Conservation (phyloP, 2,797 vertebrate species). For the Brotula barbata region DNA sequence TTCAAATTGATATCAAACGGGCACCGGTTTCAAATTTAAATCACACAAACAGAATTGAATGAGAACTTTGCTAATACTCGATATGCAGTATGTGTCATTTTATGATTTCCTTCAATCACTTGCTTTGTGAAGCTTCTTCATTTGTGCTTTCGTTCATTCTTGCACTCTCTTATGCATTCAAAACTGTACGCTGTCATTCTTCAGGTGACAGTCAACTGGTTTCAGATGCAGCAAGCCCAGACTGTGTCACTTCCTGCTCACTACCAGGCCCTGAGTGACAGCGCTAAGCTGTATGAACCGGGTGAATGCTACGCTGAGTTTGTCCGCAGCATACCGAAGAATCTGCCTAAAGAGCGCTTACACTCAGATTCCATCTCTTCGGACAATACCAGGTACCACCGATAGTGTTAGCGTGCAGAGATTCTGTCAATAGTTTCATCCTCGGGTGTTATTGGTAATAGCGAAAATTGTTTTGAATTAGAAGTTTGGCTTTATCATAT, state of each 20-base stretch:
- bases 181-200: background rate
- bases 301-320: conserved; percentile 92
- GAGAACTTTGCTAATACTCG: too few relatives aligned
- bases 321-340: conserved; percentile 85
- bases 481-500: background rate
- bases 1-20: too few relatives aligned
- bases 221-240: conserved; percentile 94
- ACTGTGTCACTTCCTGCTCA: conserved; percentile 86
- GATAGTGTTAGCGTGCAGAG: background rate
- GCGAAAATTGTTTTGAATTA: too few relatives aligned
- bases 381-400: conserved; percentile 73
- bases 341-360: conserved; percentile 73
- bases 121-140: too few relatives aligned
- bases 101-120: too few relatives aligned
- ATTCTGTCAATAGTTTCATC: background rate
- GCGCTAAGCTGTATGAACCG: conserved; percentile 91
- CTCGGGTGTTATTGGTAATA: background rate
- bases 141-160: too few relatives aligned
- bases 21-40: too few relatives aligned
- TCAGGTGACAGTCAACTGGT: conserved; percentile 96
- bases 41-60: too few relatives aligned
- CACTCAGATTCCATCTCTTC: conserved; percentile 74
- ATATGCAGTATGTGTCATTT: too few relatives aligned
- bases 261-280: conserved; percentile 88
- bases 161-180: too few relatives aligned